Conservation (phyloP, 2,888 invertebrate genomes). For the Drosophila hamatofila region DNA sequence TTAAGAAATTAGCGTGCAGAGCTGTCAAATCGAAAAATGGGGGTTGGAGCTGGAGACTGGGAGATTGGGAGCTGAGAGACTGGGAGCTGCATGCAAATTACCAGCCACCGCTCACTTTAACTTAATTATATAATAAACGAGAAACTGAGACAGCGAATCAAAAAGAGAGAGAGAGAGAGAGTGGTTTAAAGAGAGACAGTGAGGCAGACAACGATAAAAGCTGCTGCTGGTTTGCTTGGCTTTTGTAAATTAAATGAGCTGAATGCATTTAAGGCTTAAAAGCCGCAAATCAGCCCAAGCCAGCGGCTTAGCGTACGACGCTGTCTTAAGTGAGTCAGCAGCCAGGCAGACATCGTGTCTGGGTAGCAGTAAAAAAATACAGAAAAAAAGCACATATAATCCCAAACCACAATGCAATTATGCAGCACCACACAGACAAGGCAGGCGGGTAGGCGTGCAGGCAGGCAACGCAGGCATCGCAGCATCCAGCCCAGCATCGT, state of each 20-base stretch:
- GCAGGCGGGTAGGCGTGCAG: neutral
- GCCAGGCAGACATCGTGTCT: conserved; percentile 22
- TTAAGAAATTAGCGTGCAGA: conserved; percentile 80
- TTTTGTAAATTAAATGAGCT: conserved; percentile 76
- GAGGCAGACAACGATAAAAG: conserved; percentile 9
- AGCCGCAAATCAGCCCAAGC: conserved; percentile 72
- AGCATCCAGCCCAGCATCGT: neutral
- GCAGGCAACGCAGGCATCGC: neutral
- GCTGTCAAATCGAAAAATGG: conserved; percentile 42
- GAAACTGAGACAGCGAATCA: conserved; percentile 11
- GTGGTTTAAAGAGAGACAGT: neutral
- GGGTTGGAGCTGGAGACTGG: conserved; percentile 41
- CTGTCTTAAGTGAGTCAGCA: conserved; percentile 73
- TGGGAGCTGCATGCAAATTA: conserved; percentile 44
- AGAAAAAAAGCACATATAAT: conserved; percentile 47
- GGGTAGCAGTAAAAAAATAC: conserved; percentile 9
- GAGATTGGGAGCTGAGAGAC: conserved; percentile 18
- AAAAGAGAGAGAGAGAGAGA: neutral
- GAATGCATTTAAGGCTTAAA: conserved; percentile 78
- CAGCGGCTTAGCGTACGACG: conserved; percentile 62
- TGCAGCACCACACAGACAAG: conserved; percentile 55
- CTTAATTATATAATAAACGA: conserved; percentile 80
- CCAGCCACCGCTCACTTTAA: conserved; percentile 72
- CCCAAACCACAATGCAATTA: conserved; percentile 78
- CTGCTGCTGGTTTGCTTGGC: conserved; percentile 22